These are phyloP conservation scores for Macrophya annulata DNA, from an alignment of 2,888 invertebrate genomes.

Conservation along the genomic window DNA sequence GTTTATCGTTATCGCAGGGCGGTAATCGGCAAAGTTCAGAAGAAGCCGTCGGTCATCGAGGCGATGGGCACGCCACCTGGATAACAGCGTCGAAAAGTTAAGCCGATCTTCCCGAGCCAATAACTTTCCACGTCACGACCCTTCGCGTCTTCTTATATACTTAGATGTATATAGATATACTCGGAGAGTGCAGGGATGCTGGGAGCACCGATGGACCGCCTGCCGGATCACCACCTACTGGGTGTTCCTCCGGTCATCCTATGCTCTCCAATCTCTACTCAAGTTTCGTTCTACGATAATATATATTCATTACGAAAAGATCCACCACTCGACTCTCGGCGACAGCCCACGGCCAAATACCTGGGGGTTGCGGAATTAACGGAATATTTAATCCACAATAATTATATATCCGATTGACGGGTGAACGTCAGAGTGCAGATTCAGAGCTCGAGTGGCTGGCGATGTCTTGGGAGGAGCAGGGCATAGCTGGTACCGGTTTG, in stretches of 20 bases:
- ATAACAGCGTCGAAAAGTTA: slow-evolving; percentile 56
- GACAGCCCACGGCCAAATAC: slow-evolving; percentile 41
- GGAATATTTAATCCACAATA: slow-evolving; percentile 50
- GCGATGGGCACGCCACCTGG: slow-evolving; percentile 55
- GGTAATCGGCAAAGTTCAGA: slow-evolving; percentile 55
- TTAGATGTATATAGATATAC: slow-evolving; percentile 45
- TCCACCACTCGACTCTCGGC: slow-evolving; percentile 24
- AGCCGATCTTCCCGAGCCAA: slow-evolving; percentile 54
- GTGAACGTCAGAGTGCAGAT: slow-evolving; percentile 52
- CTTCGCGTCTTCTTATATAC: slow-evolving; percentile 51
- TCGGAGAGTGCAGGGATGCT: slow-evolving; percentile 20
- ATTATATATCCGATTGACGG: slow-evolving; percentile 51
- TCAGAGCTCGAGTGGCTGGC: slow-evolving; percentile 43
- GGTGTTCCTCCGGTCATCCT: slow-evolving; percentile 53
- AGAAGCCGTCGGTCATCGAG: slow-evolving; percentile 54
- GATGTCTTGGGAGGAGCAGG: slow-evolving; percentile 46
- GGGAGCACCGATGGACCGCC: slow-evolving; percentile 44
- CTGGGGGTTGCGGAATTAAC: slow-evolving; percentile 39
- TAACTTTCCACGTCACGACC: slow-evolving; percentile 56
- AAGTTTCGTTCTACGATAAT: slow-evolving; percentile 47
- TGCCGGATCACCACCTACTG: slow-evolving; percentile 53
- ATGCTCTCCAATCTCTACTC: slow-evolving; percentile 30
- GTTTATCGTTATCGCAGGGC: slow-evolving; percentile 53
- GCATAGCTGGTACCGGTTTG: slow-evolving; percentile 54
- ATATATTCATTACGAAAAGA: slow-evolving; percentile 32